Conservation (phyloP, 2,888 invertebrate species). For the Odontomyia ornata region DNA sequence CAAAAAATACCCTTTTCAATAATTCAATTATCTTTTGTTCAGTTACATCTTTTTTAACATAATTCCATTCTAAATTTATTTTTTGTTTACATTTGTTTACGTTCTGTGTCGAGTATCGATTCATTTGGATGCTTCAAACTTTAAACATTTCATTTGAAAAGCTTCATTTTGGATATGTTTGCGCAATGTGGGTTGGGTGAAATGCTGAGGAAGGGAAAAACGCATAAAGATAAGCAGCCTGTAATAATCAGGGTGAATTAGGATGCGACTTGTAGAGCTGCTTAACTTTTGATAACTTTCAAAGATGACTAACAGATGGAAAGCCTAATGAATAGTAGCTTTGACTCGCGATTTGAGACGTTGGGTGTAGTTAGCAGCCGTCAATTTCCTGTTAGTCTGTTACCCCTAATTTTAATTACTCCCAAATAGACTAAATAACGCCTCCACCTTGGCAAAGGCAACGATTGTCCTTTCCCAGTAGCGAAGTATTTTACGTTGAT, state of each 20-base stretch:
- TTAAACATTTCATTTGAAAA: background rate
- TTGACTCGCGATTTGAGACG: background rate
- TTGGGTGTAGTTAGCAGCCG: conserved; percentile 28
- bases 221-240: background rate
- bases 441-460: background rate
- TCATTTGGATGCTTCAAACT: background rate
- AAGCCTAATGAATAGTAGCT: background rate
- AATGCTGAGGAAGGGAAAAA: background rate
- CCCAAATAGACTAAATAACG: background rate
- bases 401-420: conserved; percentile 48
- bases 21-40: conserved; percentile 4
- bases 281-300: background rate
- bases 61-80: conserved; percentile 21
- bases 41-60: conserved; percentile 22
- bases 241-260: background rate
- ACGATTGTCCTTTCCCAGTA: conserved; percentile 1
- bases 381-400: conserved; percentile 49
- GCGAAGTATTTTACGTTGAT: background rate
- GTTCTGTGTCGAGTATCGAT: background rate
- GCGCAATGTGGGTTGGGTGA: background rate
- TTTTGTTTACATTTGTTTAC: conserved; percentile 5
- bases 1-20: background rate
- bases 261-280: background rate
- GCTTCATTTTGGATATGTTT: background rate
- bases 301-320: background rate